Evolutionary conservation across 30 jellyfish, hydroid and myxozoan species (phyloP).

Genomic region (Morbakka virulenta): DNA sequence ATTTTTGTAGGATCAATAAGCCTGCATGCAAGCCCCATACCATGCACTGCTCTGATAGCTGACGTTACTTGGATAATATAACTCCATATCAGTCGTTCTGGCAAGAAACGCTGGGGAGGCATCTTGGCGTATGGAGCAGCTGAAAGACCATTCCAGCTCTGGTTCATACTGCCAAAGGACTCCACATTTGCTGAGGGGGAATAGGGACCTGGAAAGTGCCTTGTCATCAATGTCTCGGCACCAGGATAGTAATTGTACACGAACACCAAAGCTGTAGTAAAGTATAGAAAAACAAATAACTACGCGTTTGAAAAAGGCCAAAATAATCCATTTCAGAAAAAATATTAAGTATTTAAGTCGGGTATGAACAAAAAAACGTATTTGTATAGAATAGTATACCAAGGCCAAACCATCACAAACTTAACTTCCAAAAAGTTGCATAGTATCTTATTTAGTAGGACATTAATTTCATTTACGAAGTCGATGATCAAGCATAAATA

Average conservation of each 20-base stretch:
- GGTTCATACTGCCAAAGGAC: conserved; percentile 37
- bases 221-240: conserved; percentile 79
- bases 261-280: conserved; percentile 70
- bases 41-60: conserved; percentile 79
- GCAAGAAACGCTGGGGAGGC: conserved; percentile 75
- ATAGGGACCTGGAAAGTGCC: too few species aligned
- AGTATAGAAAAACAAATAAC: not conserved
- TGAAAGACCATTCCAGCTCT: conserved; percentile 37
- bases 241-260: conserved; percentile 84
- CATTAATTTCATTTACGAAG: too few species aligned
- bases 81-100: conserved; percentile 92
- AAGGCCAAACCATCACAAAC: not conserved
- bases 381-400: not conserved
- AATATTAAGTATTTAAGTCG: not conserved
- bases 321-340: too few species aligned
- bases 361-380: not conserved
- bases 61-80: conserved; percentile 88
- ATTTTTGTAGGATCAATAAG: conserved; percentile 80
- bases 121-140: conserved; percentile 50
- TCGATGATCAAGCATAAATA: too few species aligned
- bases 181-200: too few species aligned
- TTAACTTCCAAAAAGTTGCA: too few species aligned
- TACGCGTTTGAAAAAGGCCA: too few species aligned
- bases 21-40: conserved; percentile 83
- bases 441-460: too few species aligned